These are phyloP conservation scores for Nesoenas mayeri DNA, from an alignment of 2,113 vertebrate genomes.

Conservation along the genomic window DNA sequence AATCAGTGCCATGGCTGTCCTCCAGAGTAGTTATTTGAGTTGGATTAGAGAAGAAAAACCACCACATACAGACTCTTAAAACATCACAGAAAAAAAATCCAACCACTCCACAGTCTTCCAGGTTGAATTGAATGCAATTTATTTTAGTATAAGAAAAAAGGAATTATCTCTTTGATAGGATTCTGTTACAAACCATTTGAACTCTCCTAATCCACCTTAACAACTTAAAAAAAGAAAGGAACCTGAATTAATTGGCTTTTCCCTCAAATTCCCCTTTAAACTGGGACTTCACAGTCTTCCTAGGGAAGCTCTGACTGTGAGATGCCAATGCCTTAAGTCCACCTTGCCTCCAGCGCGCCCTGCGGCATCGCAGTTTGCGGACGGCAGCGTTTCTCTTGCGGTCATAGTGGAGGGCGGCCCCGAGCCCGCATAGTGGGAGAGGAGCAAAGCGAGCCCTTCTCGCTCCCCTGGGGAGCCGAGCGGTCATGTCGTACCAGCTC, in stretches of 20 bases:
- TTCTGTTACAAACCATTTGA: background rate
- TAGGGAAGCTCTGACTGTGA: background rate
- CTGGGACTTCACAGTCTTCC: background rate
- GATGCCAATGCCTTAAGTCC: background rate
- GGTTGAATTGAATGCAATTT: background rate
- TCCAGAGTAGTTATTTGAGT: background rate
- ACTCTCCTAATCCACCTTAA: background rate
- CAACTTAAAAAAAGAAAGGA: background rate
- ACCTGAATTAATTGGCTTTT: background rate
- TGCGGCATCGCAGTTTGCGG: background rate
- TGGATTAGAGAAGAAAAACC: background rate
- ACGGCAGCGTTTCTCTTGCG: background rate
- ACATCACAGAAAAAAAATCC: background rate
- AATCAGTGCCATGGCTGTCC: background rate
- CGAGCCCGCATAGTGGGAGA: too few relatives aligned
- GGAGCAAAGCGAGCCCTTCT: rapidly evolving
- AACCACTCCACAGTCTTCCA: background rate
- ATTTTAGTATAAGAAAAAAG: background rate
- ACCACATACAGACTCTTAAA: background rate
- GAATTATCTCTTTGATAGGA: background rate
- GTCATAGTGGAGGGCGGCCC: too few relatives aligned
- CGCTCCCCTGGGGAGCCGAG: background rate
- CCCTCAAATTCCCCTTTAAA: background rate
- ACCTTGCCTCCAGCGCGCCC: background rate
- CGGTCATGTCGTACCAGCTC: conserved; percentile 7